A percentile compares a stretch with the other conserved stretches of the same genome.
Conservation (phyloP, 2,797 vertebrate genomes). For the Tragelaphus eurycerus region DNA sequence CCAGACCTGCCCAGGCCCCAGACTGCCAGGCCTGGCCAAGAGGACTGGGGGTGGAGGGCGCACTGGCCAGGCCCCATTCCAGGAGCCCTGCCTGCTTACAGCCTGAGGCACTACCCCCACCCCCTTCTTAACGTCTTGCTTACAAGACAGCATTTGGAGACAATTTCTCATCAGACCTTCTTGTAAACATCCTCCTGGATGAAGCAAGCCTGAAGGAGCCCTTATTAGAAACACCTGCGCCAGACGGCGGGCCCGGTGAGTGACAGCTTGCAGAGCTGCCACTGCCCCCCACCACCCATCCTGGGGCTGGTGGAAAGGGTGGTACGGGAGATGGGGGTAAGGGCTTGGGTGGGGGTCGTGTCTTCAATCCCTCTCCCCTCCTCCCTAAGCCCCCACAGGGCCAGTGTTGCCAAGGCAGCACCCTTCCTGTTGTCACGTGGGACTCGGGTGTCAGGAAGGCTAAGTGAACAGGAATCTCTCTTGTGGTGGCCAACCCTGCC, state of each 20-base stretch:
- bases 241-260: slow-evolving; percentile 62
- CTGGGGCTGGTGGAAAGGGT: slow-evolving; percentile 28
- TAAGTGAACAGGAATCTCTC: not conserved
- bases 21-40: slow-evolving; percentile 67
- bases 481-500: not conserved
- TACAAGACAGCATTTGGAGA: slow-evolving; percentile 78
- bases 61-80: slow-evolving; percentile 64
- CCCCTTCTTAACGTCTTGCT: slow-evolving; percentile 69
- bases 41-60: slow-evolving; percentile 14
- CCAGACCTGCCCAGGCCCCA: slow-evolving; percentile 72
- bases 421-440: not conserved
- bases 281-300: slow-evolving; percentile 19
- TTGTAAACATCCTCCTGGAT: slow-evolving; percentile 76
- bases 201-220: slow-evolving; percentile 70
- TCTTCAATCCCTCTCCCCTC: not conserved
- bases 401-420: not conserved
- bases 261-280: slow-evolving; percentile 70
- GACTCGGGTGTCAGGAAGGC: not conserved
- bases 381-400: not conserved
- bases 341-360: not conserved
- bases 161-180: slow-evolving; percentile 75
- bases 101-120: slow-evolving; percentile 64
- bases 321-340: not conserved
- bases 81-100: slow-evolving; percentile 64
- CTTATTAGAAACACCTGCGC: slow-evolving; percentile 76